Base-by-base conservation (phyloP, 2,888 invertebrate genomes). In the Congeria kusceri region DNA sequence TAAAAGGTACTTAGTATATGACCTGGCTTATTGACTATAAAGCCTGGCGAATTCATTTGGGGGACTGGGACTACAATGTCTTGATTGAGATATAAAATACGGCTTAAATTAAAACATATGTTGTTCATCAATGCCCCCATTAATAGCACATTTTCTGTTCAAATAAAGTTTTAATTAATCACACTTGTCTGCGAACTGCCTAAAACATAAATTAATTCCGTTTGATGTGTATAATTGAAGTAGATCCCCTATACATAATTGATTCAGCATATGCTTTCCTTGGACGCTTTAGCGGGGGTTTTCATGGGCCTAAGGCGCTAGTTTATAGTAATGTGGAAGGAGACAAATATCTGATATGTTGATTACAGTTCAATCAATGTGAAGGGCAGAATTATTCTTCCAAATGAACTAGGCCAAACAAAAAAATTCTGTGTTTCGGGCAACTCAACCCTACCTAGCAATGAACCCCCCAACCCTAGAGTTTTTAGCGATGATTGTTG, bases 201-300 rank as follows among this genome's bases (percentile, higher is more conserved):
- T 70, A 71, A 29, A 58, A 46, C 62, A 78, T 79, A 67, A 79
- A 79, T 79, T 70, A 59, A 79, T 79, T 79, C 79, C 63, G 57
- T 79, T 79, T 79, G 79, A 79, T 64, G 74, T 66, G 23, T 56
- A 67, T 67, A 74, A 79, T 75, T 75, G 71, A 57, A 57, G 62
- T 49, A 46, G 62, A 75, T 66, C 70, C 28, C 49, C 32, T 63
- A 79, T 79, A 67, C 79, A 79, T 79, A 71, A 79, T 79, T 79
- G 63, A 79, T 79, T 63, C 70, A 79, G 74, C 79, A 79, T 79
- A 79, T 79, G 79, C 79, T 79, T 74, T 70, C 65, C 58, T 56
- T 62, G 49, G 44, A 49, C 46, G 44, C 23, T 28, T 23, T 53
- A 25, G 53, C 11, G 25, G 9, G 53, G 25, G 53, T 20, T 25